Evolutionary conservation across 2,797 vertebrate genomes (phyloP).

Genomic region (Pangasius sanitwongsei): DNA sequence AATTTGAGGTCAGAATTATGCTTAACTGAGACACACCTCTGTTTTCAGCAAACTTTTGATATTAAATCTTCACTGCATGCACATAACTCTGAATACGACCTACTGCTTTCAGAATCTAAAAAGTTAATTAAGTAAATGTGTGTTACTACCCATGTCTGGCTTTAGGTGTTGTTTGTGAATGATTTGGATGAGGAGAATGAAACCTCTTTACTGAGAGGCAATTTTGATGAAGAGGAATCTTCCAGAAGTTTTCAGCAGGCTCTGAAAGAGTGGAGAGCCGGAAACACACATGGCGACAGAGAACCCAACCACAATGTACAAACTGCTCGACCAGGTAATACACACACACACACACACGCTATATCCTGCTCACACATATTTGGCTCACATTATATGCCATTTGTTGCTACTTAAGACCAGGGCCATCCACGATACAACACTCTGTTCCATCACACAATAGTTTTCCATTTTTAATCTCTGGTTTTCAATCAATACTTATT

Average conservation of each 20-base stretch:
- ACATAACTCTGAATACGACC: neutral
- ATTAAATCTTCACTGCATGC: neutral
- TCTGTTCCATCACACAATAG: neutral
- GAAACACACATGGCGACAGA: slow-evolving; percentile 2
- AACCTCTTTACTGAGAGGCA: slow-evolving; percentile 68
- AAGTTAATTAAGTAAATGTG: neutral
- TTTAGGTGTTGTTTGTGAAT: slow-evolving; percentile 62
- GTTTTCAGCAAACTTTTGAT: neutral
- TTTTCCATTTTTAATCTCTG: neutral
- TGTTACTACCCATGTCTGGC: neutral
- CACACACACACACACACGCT: neutral
- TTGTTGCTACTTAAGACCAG: neutral
- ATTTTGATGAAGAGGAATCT: slow-evolving; percentile 80
- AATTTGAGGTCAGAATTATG: neutral
- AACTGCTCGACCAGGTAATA: slow-evolving; percentile 72
- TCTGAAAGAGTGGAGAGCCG: slow-evolving; percentile 80
- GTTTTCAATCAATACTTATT: neutral
- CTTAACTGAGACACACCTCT: neutral
- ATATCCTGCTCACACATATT: neutral
- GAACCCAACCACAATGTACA: slow-evolving; percentile 32
- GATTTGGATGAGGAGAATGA: slow-evolving; percentile 36
- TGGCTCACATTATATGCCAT: neutral
- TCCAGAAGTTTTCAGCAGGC: slow-evolving; percentile 81
- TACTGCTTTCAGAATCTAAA: neutral
- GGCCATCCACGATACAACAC: neutral